Base-by-base conservation (phyloP, 2,888 invertebrate species). In the Trileptium ribeirensis region DNA sequence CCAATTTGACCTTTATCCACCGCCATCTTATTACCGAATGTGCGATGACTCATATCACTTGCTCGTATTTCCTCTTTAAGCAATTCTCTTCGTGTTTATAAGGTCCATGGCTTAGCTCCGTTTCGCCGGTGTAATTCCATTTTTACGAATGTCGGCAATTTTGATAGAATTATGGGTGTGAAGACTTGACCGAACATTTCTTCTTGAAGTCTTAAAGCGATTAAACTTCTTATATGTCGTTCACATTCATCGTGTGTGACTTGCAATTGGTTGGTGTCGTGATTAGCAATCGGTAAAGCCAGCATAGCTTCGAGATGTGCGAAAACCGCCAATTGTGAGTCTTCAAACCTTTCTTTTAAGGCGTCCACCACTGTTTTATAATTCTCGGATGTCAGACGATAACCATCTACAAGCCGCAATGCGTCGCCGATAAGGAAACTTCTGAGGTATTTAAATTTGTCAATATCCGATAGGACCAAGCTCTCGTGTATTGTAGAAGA, bases 221-320 rank as follows among this genome's bases (percentile, higher is more conserved):
- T 70, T 8, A 70, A 31, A n/a, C 70, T 70, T 19, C 70, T 8
- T 8, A 70, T 36, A n/a, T 70, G 70, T 15, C 36, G 31, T n/a
- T 70, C 70, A 70, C 70, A 70, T 31, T 70, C 70, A n/a, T 70
- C 70, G 70, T 33, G n/a, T 70, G 70, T 36, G 15, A 36, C 36
- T 31, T 70, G 70, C 36, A 70, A n/a, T 15, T 36, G 3, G 8
- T 36, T 8, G n/a, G 70, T 31, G 33, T 70, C 70, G 15, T 33
- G 31, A 15, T 8, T 70, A 19, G 33, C 70, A n/a, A 29, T 31
- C 8, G 70, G 36, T 15, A 70, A n/a, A 70, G 70, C 31, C 36
- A 70, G 70, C 51, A 51, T 51, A 24, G 51, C 8, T 24, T 51
- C 51, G 51, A 51, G 24, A 24, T 51, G 51, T 8, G 51, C 24